Evolutionary conservation across 2,113 vertebrate genomes (phyloP).

Genomic region (Porphyrio hochstetteri): DNA sequence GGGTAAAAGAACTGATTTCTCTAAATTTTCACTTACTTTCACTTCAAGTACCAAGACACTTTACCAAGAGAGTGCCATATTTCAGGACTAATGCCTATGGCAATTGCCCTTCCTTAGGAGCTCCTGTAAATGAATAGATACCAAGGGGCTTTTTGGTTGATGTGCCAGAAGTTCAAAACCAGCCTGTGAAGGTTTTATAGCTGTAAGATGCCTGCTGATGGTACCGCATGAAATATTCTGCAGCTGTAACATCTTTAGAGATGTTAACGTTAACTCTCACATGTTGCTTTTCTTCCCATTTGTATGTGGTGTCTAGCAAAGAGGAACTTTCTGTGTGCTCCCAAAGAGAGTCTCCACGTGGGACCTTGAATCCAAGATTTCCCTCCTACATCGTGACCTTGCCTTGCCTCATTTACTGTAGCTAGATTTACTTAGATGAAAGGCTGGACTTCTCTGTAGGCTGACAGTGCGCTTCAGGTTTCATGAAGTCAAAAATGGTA

Average conservation of each 20-base stretch:
- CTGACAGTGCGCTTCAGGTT: neutral
- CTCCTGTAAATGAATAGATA: neutral
- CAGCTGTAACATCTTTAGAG: neutral
- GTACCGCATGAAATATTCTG: neutral
- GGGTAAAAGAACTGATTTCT: neutral
- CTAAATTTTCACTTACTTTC: neutral
- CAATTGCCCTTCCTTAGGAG: neutral
- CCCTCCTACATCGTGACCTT: neutral
- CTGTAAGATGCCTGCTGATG: neutral
- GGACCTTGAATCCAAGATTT: neutral
- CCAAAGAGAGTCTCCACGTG: neutral
- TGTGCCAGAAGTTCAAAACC: neutral
- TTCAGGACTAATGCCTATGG: neutral
- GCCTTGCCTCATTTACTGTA: neutral
- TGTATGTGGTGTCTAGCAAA: neutral
- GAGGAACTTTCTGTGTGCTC: neutral
- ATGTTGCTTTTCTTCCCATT: neutral
- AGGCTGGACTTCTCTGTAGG: neutral
- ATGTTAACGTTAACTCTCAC: neutral
- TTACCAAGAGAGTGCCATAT: neutral
- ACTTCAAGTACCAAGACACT: neutral
- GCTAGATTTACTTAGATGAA: neutral
- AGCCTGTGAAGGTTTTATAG: neutral
- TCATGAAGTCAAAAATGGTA: neutral
- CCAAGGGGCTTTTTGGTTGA: neutral